Evolutionary conservation across 1,140 invertebrate genomes (phyloP).

Genomic region (Subanguina moxae): DNA sequence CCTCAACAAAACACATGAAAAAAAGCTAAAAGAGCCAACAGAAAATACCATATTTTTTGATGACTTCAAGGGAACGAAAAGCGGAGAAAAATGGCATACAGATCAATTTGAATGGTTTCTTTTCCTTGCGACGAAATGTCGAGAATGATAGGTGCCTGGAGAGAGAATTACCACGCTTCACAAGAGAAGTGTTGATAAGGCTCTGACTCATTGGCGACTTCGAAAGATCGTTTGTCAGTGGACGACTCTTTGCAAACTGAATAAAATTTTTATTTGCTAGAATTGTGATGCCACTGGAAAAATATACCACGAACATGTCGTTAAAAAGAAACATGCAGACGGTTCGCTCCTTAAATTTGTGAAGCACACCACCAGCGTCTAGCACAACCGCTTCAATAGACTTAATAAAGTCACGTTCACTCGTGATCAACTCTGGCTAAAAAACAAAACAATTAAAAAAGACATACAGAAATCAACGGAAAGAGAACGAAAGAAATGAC

Average conservation of each 20-base stretch:
- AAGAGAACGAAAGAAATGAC: background rate
- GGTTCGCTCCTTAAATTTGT: constrained; percentile 28
- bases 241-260: constrained; percentile 33
- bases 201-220: too few species aligned
- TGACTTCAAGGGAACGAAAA: constrained; percentile 25
- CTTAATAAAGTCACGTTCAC: constrained; percentile 28
- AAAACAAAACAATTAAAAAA: constrained; percentile 4
- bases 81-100: constrained; percentile 15
- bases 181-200: too few species aligned
- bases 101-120: constrained; percentile 31
- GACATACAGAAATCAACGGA: too few species aligned
- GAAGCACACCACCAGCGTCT: constrained; percentile 29
- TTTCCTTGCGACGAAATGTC: constrained; percentile 20
- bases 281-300: too few species aligned
- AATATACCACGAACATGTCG: constrained; percentile 31
- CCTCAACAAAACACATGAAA: background rate
- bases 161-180: constrained; percentile 9
- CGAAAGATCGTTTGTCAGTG: constrained; percentile 8
- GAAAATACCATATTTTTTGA: constrained; percentile 7
- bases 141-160: constrained; percentile 28
- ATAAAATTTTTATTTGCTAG: too few species aligned
- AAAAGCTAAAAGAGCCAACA: background rate
- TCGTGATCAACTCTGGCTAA: constrained; percentile 21
- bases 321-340: constrained; percentile 34
- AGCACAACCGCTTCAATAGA: constrained; percentile 32